Evolutionary conservation across 1,140 invertebrate species (phyloP).

Genomic region (Cyclina sinensis): DNA sequence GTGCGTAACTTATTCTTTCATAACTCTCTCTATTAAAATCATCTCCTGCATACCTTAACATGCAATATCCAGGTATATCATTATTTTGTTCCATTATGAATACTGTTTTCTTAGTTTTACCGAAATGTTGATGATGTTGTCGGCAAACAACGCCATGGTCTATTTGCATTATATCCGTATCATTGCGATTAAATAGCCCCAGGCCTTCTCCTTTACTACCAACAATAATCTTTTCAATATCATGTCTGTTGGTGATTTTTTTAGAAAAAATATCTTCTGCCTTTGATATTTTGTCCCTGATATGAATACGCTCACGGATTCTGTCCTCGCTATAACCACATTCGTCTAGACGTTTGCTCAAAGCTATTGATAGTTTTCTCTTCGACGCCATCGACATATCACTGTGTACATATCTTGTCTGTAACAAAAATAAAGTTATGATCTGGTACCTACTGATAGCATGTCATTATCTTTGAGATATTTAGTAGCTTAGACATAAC

Average conservation of each 20-base stretch:
- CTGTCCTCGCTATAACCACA: background rate
- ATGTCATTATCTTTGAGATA: too few species aligned
- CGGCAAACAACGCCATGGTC: slow-evolving; percentile 3
- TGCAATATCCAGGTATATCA: background rate
- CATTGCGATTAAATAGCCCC: background rate
- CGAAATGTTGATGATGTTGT: background rate
- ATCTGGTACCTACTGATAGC: too few species aligned
- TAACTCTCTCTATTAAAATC: background rate
- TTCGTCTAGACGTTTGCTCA: background rate
- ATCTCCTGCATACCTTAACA: background rate
- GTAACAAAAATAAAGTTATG: too few species aligned
- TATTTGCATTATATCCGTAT: slow-evolving; percentile 34
- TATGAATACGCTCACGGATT: background rate
- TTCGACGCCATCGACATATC: background rate
- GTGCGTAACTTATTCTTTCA: background rate
- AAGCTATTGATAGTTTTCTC: background rate
- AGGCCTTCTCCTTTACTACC: slow-evolving; percentile 37
- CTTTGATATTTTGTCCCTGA: background rate
- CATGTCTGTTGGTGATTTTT: background rate
- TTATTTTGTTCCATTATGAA: background rate
- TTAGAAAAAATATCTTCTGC: background rate
- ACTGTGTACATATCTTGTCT: too few species aligned
- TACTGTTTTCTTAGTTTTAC: too few species aligned
- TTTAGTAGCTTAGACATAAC: too few species aligned
- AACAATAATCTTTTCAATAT: slow-evolving; percentile 37